Base-by-base conservation (phyloP, 2,113 vertebrate species). In the Chlorodrepanis virens region DNA sequence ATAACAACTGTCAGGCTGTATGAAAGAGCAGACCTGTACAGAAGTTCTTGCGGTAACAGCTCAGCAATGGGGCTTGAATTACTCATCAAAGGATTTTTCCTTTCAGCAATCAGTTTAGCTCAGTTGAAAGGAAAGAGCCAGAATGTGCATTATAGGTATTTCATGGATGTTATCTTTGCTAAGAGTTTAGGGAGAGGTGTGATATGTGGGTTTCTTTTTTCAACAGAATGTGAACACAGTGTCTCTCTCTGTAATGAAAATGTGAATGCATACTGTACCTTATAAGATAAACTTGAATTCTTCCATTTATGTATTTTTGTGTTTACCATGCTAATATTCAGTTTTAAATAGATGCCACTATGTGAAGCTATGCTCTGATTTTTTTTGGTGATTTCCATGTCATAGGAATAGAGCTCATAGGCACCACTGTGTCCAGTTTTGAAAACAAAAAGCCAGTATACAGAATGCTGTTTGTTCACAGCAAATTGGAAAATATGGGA, bases 221-320 rank as follows among this genome's bases (percentile, higher is more conserved):
- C 74, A 56, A 28, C 72, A 72, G 81, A 94, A 90, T 71, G 63
- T 95, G 95, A 96, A 84, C 56, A 70, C 64, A 24, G 90, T 96
- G 89, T 96, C 57, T 97, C 87, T 72, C 87, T 90, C 91, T 68
- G 47, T 86, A 90, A 31, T 74, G 67, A 91, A 80, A 96, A 96
- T 97, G 89, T 96, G 93, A 93, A 94, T 91, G 69, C 90, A 94
- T 94, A 76, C 29, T 94, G 89, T 96, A 95, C 53, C 71, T 95
- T 94, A 71, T 18, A 60, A 50, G 47, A 75, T 80, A 93, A 93
- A 94, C 96, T 96, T 93, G 88, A 96, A 92, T 91, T 94, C 71
- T 90, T 96, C 82, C 28, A 72, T 75, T 94, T 94, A 45, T 76
- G 35, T 47, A 29, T 91, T 86, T 93, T 76, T 93, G 31, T 84